These are phyloP conservation scores for Charanyca ferruginea DNA, from an alignment of 2,888 invertebrate genomes.

Conservation along the genomic window DNA sequence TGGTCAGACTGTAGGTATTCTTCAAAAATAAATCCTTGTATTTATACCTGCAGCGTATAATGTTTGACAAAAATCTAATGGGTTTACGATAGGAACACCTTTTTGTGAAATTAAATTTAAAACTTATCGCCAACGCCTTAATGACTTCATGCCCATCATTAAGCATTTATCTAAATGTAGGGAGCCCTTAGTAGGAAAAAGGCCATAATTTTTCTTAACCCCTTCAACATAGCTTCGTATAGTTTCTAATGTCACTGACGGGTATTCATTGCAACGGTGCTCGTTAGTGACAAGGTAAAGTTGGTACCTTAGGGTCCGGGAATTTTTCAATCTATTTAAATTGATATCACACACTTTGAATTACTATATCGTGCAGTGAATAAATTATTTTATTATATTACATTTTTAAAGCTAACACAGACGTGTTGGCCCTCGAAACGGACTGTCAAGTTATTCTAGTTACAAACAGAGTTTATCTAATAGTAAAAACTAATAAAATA, in stretches of 20 bases:
- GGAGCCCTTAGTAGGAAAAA: not conserved
- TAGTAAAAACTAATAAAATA: too few relatives aligned
- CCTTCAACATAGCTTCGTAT: constrained; percentile 9
- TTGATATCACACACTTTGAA: too few relatives aligned
- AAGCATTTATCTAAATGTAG: constrained; percentile 12
- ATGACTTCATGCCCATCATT: constrained; percentile 24
- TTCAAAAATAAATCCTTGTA: too few relatives aligned
- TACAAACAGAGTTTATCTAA: too few relatives aligned
- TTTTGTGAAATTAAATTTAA: constrained; percentile 1
- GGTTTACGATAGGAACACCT: not conserved
- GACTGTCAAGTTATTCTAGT: too few relatives aligned
- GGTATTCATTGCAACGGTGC: constrained; percentile 32
- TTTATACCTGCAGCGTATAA: too few relatives aligned
- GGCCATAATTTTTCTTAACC: constrained; percentile 14
- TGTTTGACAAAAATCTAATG: not conserved
- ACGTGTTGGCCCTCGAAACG: too few relatives aligned
- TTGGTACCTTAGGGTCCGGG: constrained; percentile 16
- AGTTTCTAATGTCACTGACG: constrained; percentile 16
- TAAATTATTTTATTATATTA: too few relatives aligned
- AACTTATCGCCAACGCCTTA: constrained; percentile 1
- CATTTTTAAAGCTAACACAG: too few relatives aligned
- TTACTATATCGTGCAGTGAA: too few relatives aligned
- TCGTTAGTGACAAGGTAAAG: constrained; percentile 31
- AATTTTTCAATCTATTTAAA: too few relatives aligned
- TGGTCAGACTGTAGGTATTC: too few relatives aligned